Evolutionary conservation across 2,113 vertebrate genomes (phyloP).

Genomic region (Phainopepla nitens): DNA sequence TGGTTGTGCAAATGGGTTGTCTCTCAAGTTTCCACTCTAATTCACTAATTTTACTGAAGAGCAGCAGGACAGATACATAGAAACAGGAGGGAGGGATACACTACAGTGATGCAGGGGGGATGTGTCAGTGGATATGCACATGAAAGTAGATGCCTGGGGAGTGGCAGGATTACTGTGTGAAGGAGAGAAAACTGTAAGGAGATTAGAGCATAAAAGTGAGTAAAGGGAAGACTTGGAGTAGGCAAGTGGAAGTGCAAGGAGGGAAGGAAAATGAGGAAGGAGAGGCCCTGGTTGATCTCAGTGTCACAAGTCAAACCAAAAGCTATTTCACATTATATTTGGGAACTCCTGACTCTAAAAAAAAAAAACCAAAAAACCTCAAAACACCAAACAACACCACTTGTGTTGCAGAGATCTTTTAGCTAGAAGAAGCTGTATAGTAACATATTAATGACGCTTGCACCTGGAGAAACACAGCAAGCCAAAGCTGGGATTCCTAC

Average conservation of each 20-base stretch:
- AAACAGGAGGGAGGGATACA: background rate
- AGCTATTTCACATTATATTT: background rate
- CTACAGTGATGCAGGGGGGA: background rate
- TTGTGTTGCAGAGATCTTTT: background rate
- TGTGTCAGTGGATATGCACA: background rate
- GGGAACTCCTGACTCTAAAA: background rate
- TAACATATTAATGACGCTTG: background rate
- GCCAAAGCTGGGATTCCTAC: background rate
- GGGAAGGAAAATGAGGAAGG: background rate
- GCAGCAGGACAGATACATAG: background rate
- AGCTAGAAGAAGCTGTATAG: background rate
- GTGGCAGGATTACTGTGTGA: background rate
- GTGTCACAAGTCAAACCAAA: background rate
- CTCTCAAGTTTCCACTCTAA: background rate
- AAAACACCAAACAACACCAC: background rate
- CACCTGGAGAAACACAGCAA: background rate
- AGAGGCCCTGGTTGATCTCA: background rate
- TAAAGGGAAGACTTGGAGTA: background rate
- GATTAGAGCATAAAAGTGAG: background rate
- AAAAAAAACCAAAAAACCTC: background rate
- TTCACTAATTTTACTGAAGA: background rate
- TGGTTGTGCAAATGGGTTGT: background rate
- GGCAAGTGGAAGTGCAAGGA: background rate
- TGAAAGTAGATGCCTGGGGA: background rate
- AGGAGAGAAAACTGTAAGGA: background rate